Base-by-base conservation (phyloP, 2,113 vertebrate genomes). In the Rhabdornis inornatus region DNA sequence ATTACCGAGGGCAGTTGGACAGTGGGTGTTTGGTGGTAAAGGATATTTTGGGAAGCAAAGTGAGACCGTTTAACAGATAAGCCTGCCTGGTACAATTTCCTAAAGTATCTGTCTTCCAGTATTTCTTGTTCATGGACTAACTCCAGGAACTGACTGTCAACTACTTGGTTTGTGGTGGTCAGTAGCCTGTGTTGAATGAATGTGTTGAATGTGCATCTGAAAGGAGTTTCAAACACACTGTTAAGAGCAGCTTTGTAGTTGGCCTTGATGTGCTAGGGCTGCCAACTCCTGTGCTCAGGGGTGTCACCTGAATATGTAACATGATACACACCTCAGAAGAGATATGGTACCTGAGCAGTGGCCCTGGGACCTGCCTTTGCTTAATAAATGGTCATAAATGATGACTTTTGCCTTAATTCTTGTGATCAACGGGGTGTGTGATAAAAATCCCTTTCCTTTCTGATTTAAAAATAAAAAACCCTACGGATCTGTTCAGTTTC, bases 301-400 rank as follows among this genome's bases (percentile, higher is more conserved):
- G 10, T 31, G 30, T 61, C 35, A 39, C 18, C 20, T 25, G 8
- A 47, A 8, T 33, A 13, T 3, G 3, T 40, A 27, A 4, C 3
- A 2, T 12, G 14, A 30, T 52, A 7, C n/a, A 6, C 7, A 8
- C 14, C 11, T 64, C 30, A 2, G 44, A 18, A 82, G 23, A 1
- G 4, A 9, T 17, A 3, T 0, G 0, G 13, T 35, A 30, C 19
- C 17, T 56, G 40, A n/a, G 33, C 25, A 33, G 59, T 15, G n/a
- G 19, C 15, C 45, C 31, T 30, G 0, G 1, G 45, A 63, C 21
- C 55, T 55, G 18, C 7, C 4, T 20, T 72, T 42, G 61, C 21
- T 35, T 83, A 42, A 44, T 27, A 19, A 66, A 71, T 33, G 40
- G 6, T 18, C 37, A 31, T 40, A 56, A 66, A 18, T 8, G 8